Evolutionary conservation across 2,888 invertebrate genomes (phyloP).

Genomic region (Acanthacorydalis orientalis): DNA sequence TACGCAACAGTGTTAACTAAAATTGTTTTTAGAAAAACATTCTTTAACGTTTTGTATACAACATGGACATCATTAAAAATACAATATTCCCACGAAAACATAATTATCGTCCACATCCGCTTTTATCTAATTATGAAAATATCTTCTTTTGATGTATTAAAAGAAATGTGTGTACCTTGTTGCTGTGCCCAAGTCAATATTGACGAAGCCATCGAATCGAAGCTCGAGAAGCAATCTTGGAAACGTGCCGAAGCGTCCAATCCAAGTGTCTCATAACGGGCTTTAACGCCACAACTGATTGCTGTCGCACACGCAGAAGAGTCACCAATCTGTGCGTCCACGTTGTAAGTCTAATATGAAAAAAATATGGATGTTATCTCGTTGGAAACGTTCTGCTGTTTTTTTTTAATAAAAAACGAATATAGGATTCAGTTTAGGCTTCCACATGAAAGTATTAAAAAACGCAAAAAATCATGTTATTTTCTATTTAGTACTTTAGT

Average conservation of each 20-base stretch:
- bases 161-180: slow-evolving; percentile 31
- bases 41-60: too few relatives aligned
- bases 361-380: too few relatives aligned
- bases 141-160: slow-evolving; percentile 8
- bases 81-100: neutral
- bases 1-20: neutral
- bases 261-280: slow-evolving; percentile 47
- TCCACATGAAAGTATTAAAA: too few relatives aligned
- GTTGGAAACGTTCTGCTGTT: too few relatives aligned
- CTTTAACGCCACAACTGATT: slow-evolving; percentile 50
- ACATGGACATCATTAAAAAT: too few relatives aligned
- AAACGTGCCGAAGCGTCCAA: slow-evolving; percentile 41
- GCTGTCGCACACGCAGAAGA: slow-evolving; percentile 60
- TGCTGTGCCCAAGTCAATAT: slow-evolving; percentile 47
- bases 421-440: too few relatives aligned
- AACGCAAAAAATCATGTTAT: too few relatives aligned
- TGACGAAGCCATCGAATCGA: slow-evolving; percentile 40
- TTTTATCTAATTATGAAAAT: too few relatives aligned
- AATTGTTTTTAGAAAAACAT: too few relatives aligned
- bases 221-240: slow-evolving; percentile 41
- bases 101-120: neutral
- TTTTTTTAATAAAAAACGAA: too few relatives aligned
- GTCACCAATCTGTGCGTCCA: slow-evolving; percentile 54
- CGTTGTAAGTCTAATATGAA: slow-evolving; percentile 45
- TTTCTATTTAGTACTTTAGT: too few relatives aligned